Percentiles rank a stretch among this genome's conserved stretches.
Evolutionary conservation across 1,140 invertebrate species (phyloP).

Genomic region (Drosophila grimshawi): DNA sequence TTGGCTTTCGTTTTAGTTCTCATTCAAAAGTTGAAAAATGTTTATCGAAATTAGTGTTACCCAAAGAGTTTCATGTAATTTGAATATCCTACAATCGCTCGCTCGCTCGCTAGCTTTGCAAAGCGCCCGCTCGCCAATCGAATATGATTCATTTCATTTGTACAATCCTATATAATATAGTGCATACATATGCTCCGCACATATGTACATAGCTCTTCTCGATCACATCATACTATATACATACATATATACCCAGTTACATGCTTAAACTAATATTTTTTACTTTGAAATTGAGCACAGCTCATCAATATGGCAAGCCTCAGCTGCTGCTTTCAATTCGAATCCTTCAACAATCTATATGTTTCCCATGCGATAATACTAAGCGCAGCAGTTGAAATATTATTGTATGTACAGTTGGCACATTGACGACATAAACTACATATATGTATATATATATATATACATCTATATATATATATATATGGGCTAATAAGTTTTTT

Average conservation of each 20-base stretch:
- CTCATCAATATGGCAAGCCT: not conserved
- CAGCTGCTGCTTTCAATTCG: not conserved
- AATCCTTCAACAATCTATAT: not conserved
- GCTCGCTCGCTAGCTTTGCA: conserved; percentile 20
- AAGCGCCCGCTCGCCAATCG: conserved; percentile 24
- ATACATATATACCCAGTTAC: no score
- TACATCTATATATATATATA: no score
- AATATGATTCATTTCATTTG: conserved; percentile 36
- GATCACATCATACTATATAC: conserved; percentile 5
- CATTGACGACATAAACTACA: no score
- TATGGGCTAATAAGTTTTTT: not conserved
- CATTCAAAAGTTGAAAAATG: conserved; percentile 31
- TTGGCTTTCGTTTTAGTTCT: conserved; percentile 44
- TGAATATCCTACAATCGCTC: conserved; percentile 30
- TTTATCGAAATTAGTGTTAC: conserved; percentile 39
- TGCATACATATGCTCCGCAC: conserved; percentile 9
- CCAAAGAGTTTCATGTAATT: conserved; percentile 29
- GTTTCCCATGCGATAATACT: no score
- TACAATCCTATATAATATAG: conserved; percentile 26
- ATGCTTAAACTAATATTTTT: conserved; percentile 1
- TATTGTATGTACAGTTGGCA: no score
- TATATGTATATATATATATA: no score
- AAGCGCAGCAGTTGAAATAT: no score
- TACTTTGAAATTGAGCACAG: not conserved
- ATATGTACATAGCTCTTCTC: not conserved